These are phyloP conservation scores for Philypnodon macrostomus DNA, from an alignment of 2,797 vertebrate genomes.

Conservation along the genomic window DNA sequence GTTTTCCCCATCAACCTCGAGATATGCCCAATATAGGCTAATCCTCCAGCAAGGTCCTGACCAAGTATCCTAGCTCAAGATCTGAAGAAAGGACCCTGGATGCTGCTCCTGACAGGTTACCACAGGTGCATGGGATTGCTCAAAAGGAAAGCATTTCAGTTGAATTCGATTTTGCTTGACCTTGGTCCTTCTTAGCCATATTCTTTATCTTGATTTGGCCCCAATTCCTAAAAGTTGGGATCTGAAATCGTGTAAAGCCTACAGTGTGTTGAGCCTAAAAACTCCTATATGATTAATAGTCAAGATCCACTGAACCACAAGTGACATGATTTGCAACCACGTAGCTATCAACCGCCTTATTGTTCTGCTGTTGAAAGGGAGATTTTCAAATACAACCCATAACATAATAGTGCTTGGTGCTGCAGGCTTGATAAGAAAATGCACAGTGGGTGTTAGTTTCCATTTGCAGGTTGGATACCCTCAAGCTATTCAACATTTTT, in stretches of 20 bases:
- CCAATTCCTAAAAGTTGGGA: no score
- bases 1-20: no score
- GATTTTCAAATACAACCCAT: constrained; percentile 8
- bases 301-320: neutral
- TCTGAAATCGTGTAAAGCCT: neutral
- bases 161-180: no score
- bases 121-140: no score
- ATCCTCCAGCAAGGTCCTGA: no score
- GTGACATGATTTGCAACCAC: neutral
- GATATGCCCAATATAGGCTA: no score
- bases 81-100: no score
- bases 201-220: no score
- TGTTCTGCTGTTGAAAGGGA: neutral
- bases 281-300: neutral
- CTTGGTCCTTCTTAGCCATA: no score
- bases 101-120: no score
- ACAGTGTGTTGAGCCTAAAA: neutral
- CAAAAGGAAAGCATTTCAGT: no score
- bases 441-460: constrained; percentile 34
- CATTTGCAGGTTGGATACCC: constrained; percentile 34
- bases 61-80: no score
- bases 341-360: neutral
- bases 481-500: constrained; percentile 33
- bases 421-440: constrained; percentile 22
- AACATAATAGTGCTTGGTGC: constrained; percentile 18